Conservation (phyloP, 2,113 vertebrate genomes). For the Theristicus caerulescens region DNA sequence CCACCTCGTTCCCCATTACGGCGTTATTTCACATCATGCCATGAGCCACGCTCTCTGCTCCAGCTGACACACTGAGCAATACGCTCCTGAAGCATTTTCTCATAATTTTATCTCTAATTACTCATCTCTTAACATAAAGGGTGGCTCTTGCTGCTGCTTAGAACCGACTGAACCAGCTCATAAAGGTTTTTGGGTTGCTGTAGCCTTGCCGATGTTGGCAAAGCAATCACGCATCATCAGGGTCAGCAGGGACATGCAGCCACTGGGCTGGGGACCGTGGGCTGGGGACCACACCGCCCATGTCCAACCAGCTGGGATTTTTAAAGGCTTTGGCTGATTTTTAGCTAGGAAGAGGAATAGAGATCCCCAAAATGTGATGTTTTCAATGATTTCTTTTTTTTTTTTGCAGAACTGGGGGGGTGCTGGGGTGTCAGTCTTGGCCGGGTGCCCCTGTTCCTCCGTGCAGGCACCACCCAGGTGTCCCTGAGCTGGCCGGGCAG, state of each 20-base stretch:
- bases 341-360: not conserved
- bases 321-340: fast-evolving
- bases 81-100: not conserved
- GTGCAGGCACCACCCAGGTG: not conserved
- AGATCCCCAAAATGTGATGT: fast-evolving
- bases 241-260: not conserved
- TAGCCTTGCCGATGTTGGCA: not conserved
- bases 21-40: fast-evolving
- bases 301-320: not conserved
- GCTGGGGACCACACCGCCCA: fast-evolving
- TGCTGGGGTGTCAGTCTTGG: not conserved
- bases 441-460: not conserved
- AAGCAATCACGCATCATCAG: not conserved
- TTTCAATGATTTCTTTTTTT: not conserved
- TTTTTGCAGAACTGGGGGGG: not conserved
- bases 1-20: fast-evolving
- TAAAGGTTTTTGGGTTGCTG: not conserved
- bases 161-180: not conserved
- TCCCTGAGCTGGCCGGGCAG: not conserved
- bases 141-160: not conserved
- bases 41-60: not conserved
- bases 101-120: not conserved
- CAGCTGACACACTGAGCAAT: fast-evolving
- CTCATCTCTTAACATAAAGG: not conserved
- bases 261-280: fast-evolving